Percentiles rank a stretch among this genome's conserved stretches.
Evolutionary conservation across 2,797 vertebrate genomes (phyloP).

Genomic region (Nannoperca obscura): DNA sequence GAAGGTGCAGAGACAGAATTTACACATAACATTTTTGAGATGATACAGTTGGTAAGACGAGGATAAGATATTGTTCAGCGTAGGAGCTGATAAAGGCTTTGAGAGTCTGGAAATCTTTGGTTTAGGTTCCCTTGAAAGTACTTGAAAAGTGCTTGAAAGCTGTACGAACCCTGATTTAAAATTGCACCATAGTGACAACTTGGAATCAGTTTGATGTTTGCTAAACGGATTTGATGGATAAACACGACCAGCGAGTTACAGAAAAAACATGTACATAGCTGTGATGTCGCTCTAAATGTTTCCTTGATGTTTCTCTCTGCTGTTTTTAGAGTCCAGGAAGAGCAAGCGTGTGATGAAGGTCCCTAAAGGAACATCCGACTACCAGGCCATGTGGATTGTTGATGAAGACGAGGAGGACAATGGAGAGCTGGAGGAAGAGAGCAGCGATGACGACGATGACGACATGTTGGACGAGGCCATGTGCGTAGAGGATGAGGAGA

Average conservation of each 20-base stretch:
- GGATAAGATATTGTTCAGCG: not conserved
- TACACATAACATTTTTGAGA: not conserved
- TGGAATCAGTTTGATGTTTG: not conserved
- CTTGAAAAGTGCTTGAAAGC: too few relatives aligned
- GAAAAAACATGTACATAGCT: not conserved
- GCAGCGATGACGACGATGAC: constrained; percentile 81
- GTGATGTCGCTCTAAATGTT: not conserved
- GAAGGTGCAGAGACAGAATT: constrained; percentile 84
- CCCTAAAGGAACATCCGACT: constrained; percentile 95
- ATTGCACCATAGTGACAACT: not conserved
- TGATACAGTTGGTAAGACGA: not conserved
- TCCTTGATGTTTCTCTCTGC: constrained; percentile 9
- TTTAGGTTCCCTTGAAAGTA: too few relatives aligned
- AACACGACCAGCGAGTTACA: not conserved
- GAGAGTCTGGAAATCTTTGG: too few relatives aligned
- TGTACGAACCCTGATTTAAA: too few relatives aligned
- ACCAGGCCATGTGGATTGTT: constrained; percentile 96
- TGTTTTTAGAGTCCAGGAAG: constrained; percentile 85
- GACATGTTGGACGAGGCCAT: constrained; percentile 86
- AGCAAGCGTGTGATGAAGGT: constrained; percentile 89
- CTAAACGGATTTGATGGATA: not conserved
- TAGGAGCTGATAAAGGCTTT: too few relatives aligned
- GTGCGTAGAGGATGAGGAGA: constrained; percentile 79
- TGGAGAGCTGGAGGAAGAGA: constrained; percentile 76
- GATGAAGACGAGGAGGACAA: constrained; percentile 79